Percentiles rank a stretch among this genome's conserved stretches.
These are phyloP conservation scores for Characodon lateralis DNA, from an alignment of 2,797 vertebrate species.

Conservation along the genomic window DNA sequence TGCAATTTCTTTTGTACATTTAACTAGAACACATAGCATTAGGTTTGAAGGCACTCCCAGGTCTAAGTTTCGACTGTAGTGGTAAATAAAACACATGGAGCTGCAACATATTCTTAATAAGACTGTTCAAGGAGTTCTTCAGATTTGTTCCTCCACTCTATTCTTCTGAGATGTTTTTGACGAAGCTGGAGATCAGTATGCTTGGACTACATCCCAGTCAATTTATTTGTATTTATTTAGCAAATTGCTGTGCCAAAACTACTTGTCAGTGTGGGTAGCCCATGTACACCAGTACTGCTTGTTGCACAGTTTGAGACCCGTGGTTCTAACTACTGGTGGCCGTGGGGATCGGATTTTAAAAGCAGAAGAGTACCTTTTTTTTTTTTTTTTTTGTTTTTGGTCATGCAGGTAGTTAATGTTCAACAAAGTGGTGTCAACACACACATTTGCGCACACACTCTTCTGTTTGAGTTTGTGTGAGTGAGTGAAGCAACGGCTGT, in stretches of 20 bases:
- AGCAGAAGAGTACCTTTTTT: slow-evolving; percentile 67
- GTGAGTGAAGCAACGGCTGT: slow-evolving; percentile 44
- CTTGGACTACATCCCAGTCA: background rate
- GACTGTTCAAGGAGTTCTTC: background rate
- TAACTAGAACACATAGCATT: background rate
- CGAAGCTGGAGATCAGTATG: background rate
- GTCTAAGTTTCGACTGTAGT: background rate
- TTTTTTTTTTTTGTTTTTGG: slow-evolving; percentile 33
- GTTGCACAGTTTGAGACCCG: background rate
- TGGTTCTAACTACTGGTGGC: slow-evolving; percentile 45
- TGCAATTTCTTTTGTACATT: background rate
- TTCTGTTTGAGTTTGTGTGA: slow-evolving; percentile 12
- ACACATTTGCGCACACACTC: slow-evolving; percentile 13
- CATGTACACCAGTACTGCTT: background rate
- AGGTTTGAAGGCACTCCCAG: background rate
- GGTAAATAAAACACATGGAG: background rate
- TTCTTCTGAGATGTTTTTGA: background rate
- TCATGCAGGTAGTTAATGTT: slow-evolving; percentile 75
- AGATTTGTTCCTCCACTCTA: background rate
- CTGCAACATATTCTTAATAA: background rate
- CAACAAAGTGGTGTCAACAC: slow-evolving; percentile 66
- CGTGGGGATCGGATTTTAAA: slow-evolving; percentile 66
- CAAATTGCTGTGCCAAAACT: background rate
- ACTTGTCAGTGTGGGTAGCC: background rate
- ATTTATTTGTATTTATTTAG: background rate